Conservation (phyloP, 2,797 vertebrate genomes). For the Onychomys leucogaster region DNA sequence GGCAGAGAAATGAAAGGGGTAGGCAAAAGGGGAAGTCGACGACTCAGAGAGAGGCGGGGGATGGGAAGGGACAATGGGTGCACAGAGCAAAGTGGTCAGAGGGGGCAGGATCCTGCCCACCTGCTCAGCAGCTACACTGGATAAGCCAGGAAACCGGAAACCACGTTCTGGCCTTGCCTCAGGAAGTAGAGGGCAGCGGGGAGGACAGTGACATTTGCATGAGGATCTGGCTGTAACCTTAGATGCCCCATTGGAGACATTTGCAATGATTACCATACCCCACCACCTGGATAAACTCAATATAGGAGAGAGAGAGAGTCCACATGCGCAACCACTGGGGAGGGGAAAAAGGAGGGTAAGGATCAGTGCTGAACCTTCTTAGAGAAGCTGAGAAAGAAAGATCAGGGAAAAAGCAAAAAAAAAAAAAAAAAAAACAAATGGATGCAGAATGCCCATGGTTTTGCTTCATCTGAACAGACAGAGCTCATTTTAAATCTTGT, state of each 20-base stretch:
- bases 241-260: background rate
- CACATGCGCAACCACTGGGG: background rate
- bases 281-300: background rate
- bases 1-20: background rate
- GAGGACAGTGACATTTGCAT: conserved; percentile 32
- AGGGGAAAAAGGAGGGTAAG: too few species aligned
- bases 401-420: background rate
- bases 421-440: background rate
- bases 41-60: background rate
- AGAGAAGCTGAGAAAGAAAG: background rate
- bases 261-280: conserved; percentile 53
- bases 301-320: background rate
- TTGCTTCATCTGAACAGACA: background rate
- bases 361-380: background rate
- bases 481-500: background rate
- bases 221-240: conserved; percentile 41
- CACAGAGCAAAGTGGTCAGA: background rate
- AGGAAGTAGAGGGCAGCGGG: background rate
- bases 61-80: background rate
- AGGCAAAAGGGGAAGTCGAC: background rate
- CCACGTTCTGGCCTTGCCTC: background rate
- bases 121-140: background rate
- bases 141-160: background rate
- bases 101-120: background rate
- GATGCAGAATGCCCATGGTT: background rate